These are phyloP conservation scores for Odontamblyopus lacepedii DNA, from an alignment of 2,797 vertebrate species.

Conservation along the genomic window DNA sequence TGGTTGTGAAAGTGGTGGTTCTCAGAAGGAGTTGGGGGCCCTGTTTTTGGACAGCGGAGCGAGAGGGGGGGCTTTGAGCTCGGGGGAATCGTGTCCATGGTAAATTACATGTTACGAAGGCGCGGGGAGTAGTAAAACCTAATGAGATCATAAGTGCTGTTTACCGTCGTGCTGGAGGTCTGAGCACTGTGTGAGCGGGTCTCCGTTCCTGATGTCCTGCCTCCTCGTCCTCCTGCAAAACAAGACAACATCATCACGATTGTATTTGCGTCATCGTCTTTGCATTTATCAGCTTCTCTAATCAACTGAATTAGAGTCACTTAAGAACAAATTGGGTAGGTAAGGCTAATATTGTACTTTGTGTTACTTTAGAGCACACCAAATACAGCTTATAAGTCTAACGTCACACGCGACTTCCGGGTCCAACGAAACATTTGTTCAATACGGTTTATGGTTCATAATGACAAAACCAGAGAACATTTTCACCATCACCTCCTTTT, in stretches of 20 bases:
- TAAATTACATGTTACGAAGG: constrained; percentile 63
- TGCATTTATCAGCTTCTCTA: not conserved
- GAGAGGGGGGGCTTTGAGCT: constrained; percentile 26
- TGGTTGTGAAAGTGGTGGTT: not conserved
- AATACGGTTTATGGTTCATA: too few species aligned
- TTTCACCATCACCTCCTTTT: too few species aligned
- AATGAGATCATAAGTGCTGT: constrained; percentile 4
- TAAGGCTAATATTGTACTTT: too few species aligned
- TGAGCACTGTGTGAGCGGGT: constrained; percentile 95
- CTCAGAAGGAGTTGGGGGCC: constrained; percentile 19
- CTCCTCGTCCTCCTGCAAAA: constrained; percentile 90
- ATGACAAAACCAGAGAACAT: too few species aligned
- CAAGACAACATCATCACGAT: constrained; percentile 34
- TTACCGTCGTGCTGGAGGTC: constrained; percentile 93
- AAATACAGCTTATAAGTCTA: too few species aligned
- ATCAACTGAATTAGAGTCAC: not conserved
- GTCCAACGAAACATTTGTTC: too few species aligned
- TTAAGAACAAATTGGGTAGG: too few species aligned
- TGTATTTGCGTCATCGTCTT: constrained; percentile 3
- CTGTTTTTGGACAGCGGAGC: constrained; percentile 26
- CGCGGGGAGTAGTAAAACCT: constrained; percentile 50
- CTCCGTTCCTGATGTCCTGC: constrained; percentile 97
- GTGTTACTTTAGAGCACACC: too few species aligned
- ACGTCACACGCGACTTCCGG: too few species aligned
- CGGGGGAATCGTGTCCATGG: constrained; percentile 51